phyloP scores from a whole-genome alignment of 2,113 vertebrate species.

The Rhinopomastus cyanomelas region DNA sequence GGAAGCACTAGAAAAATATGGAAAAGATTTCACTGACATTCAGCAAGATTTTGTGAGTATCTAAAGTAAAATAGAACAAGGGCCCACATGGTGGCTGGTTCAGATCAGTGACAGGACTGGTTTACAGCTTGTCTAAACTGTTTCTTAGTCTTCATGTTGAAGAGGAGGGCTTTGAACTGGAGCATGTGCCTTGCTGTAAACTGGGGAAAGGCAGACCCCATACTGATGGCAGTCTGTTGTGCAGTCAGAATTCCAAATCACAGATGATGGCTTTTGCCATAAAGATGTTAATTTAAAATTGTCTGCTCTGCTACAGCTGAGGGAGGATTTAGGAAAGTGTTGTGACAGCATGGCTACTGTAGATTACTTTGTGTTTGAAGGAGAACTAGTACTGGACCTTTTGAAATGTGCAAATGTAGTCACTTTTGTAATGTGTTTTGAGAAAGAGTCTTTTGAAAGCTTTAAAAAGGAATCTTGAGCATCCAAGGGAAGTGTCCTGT shows the following conservation, averaged over 20 bases:
- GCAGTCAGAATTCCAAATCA: slow-evolving; percentile 5
- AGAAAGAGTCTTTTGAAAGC: not conserved
- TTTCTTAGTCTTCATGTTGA: not conserved
- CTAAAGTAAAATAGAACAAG: not conserved
- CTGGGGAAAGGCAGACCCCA: not conserved
- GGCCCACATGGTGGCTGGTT: not conserved
- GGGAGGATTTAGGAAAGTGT: not conserved
- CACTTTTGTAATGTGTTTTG: not conserved
- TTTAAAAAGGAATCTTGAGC: not conserved
- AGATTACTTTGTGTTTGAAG: slow-evolving; percentile 19
- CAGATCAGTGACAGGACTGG: not conserved
- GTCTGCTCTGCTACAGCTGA: not conserved
- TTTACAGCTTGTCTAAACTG: not conserved
- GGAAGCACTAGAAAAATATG: slow-evolving; percentile 96
- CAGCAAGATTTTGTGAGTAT: slow-evolving; percentile 97
- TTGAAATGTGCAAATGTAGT: not conserved
- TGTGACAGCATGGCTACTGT: not conserved
- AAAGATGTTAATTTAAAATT: not conserved
- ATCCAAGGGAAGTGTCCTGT: not conserved
- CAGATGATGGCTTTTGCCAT: not conserved
- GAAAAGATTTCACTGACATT: slow-evolving; percentile 98
- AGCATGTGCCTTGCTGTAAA: not conserved
- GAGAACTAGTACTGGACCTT: not conserved
- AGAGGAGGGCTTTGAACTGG: not conserved
- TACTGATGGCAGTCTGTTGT: not conserved